A percentile compares a stretch with the other conserved stretches of the same genome.
Conservation (phyloP, 2,797 vertebrate species). For the Onychomys arenicola region DNA sequence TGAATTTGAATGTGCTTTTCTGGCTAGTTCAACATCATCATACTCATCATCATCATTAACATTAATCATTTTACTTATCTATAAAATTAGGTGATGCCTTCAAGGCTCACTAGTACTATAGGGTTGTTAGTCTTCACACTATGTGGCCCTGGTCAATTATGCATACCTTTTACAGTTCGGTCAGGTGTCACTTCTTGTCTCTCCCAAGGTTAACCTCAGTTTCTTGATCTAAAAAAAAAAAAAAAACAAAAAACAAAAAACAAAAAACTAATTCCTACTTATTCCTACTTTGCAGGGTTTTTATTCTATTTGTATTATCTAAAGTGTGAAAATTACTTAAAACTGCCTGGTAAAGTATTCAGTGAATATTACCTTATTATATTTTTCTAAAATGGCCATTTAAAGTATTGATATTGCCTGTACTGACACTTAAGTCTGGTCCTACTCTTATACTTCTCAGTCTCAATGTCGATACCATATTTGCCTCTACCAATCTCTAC, state of each 20-base stretch:
- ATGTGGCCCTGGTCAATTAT: neutral
- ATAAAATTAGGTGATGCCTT: slow-evolving; percentile 19
- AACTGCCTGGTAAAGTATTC: neutral
- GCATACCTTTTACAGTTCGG: neutral
- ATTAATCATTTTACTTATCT: slow-evolving; percentile 38
- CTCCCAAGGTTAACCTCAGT: neutral
- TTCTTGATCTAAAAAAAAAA: slow-evolving; percentile 12
- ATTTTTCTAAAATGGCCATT: neutral
- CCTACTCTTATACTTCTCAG: neutral
- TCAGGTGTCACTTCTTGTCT: neutral
- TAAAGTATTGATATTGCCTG: neutral
- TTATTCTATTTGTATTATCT: slow-evolving; percentile 15
- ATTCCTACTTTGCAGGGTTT: slow-evolving; percentile 3
- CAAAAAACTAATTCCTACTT: neutral
- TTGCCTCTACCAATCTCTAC: neutral
- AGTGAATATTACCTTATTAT: neutral
- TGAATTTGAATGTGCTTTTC: slow-evolving; percentile 46
- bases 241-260: neutral
- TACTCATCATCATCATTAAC: neutral
- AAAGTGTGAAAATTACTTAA: slow-evolving; percentile 17
- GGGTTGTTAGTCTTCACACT: neutral
- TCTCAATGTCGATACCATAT: neutral
- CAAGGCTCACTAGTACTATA: neutral
- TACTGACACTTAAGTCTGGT: slow-evolving; percentile 19
- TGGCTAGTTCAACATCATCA: neutral